Evolutionary conservation across 2,797 vertebrate species (phyloP).

Genomic region (Prionace glauca): DNA sequence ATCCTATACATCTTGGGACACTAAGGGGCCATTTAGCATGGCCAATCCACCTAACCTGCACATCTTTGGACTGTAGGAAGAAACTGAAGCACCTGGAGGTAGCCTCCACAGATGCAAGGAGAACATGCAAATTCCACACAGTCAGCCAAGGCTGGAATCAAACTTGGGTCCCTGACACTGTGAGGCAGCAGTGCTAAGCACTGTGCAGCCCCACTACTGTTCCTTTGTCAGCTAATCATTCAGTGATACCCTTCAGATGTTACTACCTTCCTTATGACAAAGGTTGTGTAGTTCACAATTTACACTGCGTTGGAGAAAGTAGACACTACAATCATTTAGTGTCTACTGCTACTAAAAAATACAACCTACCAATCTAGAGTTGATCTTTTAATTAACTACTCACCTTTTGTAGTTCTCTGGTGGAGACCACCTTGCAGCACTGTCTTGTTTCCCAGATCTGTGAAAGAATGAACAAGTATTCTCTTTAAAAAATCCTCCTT

Average conservation of each 20-base stretch:
- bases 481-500: background rate
- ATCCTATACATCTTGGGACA: too few relatives aligned
- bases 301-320: background rate
- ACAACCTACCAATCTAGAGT: background rate
- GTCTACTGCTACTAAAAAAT: background rate
- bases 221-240: background rate
- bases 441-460: constrained; percentile 62
- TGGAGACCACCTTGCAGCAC: constrained; percentile 83
- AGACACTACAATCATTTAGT: background rate
- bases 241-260: background rate
- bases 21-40: too few relatives aligned
- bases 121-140: too few relatives aligned
- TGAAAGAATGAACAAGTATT: constrained; percentile 42
- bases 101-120: too few relatives aligned
- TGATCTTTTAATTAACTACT: constrained; percentile 48
- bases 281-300: background rate
- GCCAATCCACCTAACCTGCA: too few relatives aligned
- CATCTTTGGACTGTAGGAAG: too few relatives aligned
- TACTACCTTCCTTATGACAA: too few relatives aligned
- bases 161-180: too few relatives aligned
- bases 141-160: too few relatives aligned
- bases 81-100: too few relatives aligned
- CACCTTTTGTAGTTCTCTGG: constrained; percentile 98
- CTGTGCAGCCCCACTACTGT: too few relatives aligned
- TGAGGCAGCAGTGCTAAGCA: too few relatives aligned